Percentiles rank a stretch among this genome's conserved stretches.
phyloP scores from a whole-genome alignment of 2,113 vertebrate genomes.

The Otolemur garnettii region DNA sequence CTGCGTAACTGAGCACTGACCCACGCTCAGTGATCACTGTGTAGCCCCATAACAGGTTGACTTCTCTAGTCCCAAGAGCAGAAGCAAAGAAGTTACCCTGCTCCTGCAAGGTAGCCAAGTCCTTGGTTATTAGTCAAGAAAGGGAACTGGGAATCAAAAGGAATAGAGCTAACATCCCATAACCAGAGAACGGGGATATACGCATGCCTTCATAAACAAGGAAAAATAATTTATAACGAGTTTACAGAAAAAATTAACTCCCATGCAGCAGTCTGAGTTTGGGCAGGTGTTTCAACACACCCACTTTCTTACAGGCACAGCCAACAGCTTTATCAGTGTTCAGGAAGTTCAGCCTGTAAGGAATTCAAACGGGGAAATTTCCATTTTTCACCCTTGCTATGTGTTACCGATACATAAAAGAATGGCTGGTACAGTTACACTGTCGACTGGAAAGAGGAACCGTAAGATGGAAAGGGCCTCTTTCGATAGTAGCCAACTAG shows the following conservation, averaged over 20 bases:
- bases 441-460: neutral
- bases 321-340: neutral
- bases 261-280: neutral
- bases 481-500: neutral
- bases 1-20: neutral
- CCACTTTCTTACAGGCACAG: neutral
- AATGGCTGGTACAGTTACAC: neutral
- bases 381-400: neutral
- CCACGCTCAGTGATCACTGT: neutral
- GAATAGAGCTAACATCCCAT: neutral
- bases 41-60: fast-evolving
- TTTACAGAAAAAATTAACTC: neutral
- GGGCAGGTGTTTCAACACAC: neutral
- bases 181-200: neutral
- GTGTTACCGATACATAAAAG: neutral
- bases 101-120: neutral
- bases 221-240: neutral
- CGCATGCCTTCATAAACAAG: neutral
- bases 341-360: neutral
- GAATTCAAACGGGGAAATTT: neutral
- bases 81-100: neutral
- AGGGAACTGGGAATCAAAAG: neutral
- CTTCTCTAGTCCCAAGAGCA: neutral
- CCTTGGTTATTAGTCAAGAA: neutral
- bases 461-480: neutral